Percentiles rank a stretch among this genome's conserved stretches.
These are phyloP conservation scores for Laupala kohalensis DNA, from an alignment of 1,140 invertebrate species.

Conservation along the genomic window DNA sequence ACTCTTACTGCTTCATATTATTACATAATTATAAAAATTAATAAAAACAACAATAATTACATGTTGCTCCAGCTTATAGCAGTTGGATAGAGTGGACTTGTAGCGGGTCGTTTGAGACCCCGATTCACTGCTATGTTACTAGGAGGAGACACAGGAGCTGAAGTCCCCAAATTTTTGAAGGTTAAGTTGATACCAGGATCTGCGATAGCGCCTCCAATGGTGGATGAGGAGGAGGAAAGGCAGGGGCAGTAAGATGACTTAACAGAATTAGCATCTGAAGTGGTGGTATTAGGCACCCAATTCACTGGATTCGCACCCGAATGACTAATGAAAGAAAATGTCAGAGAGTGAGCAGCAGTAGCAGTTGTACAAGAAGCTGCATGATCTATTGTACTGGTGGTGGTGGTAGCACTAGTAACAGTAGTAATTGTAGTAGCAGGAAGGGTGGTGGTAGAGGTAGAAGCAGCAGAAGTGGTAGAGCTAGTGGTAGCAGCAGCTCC, in stretches of 20 bases:
- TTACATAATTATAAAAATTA: slow-evolving; percentile 2
- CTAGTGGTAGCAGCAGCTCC: no score
- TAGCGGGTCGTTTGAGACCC: slow-evolving; percentile 28
- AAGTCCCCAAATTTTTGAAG: neutral
- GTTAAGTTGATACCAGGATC: neutral
- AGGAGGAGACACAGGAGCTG: slow-evolving; percentile 11
- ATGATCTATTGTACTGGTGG: no score
- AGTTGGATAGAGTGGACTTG: slow-evolving; percentile 28
- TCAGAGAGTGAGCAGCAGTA: no score
- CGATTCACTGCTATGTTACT: slow-evolving; percentile 13
- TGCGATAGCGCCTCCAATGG: neutral
- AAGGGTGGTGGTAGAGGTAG: no score
- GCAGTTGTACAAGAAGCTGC: no score
- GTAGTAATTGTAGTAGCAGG: no score
- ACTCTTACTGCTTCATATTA: neutral
- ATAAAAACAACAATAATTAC: slow-evolving; percentile 22
- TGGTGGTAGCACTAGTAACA: no score
- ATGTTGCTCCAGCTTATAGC: slow-evolving; percentile 29
- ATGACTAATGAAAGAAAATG: no score
- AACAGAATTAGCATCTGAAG: neutral
- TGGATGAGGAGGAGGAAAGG: neutral
- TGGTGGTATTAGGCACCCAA: neutral
- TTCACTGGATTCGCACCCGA: neutral
- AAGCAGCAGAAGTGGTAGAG: no score
- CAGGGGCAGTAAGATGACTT: neutral